A percentile compares a stretch with the other conserved stretches of the same genome.
These are phyloP conservation scores for Odontophorus gujanensis DNA, from an alignment of 2,113 vertebrate genomes.

Conservation along the genomic window DNA sequence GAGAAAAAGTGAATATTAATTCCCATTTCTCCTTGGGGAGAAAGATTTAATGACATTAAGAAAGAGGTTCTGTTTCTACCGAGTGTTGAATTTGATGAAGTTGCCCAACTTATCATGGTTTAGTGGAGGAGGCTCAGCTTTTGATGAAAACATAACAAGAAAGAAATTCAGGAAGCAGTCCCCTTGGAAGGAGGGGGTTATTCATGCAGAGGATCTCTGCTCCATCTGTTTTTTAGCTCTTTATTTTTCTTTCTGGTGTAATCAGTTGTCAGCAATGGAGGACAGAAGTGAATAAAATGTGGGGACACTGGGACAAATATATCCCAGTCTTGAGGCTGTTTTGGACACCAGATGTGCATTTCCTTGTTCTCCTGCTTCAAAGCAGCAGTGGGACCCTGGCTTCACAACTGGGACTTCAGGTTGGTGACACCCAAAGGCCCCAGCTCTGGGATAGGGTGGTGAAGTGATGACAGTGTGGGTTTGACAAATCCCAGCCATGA, in stretches of 20 bases:
- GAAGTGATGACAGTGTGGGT: background rate
- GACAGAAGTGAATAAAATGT: background rate
- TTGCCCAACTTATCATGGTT: background rate
- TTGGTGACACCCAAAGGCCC: background rate
- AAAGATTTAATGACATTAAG: conserved; percentile 26
- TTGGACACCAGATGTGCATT: background rate
- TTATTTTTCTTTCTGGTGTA: background rate
- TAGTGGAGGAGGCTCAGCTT: background rate
- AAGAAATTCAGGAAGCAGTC: background rate
- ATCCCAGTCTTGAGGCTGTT: background rate
- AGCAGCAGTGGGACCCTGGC: background rate
- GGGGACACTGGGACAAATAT: background rate
- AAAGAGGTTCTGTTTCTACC: conserved; percentile 45
- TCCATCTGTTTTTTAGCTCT: background rate
- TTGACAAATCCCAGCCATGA: background rate
- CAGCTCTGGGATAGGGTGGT: fast-evolving
- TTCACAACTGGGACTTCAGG: background rate
- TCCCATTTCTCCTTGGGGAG: background rate
- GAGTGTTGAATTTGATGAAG: background rate
- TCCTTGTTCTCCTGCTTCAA: background rate
- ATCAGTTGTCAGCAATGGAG: background rate
- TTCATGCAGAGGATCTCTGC: background rate
- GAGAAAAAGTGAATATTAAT: conserved; percentile 14
- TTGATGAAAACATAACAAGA: background rate
- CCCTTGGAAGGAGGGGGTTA: background rate